phyloP scores from a whole-genome alignment of 2,797 vertebrate genomes.

The Sus cebifrons region DNA sequence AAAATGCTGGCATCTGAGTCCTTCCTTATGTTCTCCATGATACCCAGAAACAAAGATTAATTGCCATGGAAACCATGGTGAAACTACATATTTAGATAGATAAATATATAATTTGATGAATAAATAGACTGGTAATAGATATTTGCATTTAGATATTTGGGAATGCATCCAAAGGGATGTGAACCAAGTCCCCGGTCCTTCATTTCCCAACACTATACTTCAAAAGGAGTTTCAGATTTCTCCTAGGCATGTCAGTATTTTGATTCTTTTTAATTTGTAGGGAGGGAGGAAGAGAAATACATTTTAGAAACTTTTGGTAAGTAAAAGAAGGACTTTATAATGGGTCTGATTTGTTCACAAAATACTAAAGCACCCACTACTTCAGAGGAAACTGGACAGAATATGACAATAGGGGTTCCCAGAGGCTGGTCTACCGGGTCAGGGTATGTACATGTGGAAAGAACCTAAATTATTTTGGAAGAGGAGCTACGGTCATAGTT shows the following conservation, averaged over 20 bases:
- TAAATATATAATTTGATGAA: background rate
- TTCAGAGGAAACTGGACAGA: background rate
- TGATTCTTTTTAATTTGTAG: background rate
- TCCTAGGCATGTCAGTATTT: too few species aligned
- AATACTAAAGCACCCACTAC: background rate
- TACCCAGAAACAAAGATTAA: constrained; percentile 6
- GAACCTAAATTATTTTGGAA: background rate
- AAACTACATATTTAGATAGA: background rate
- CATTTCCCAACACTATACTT: background rate
- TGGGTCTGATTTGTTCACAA: background rate
- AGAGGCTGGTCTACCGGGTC: background rate
- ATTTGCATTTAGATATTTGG: constrained; percentile 50
- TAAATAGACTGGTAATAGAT: constrained; percentile 14
- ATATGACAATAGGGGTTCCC: background rate
- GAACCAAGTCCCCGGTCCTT: background rate
- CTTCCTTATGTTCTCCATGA: background rate
- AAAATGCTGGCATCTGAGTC: background rate
- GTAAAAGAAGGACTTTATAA: background rate
- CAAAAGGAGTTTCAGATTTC: constrained; percentile 21
- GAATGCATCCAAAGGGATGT: background rate
- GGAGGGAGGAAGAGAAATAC: accelerated
- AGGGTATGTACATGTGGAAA: background rate
- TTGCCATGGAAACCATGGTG: background rate
- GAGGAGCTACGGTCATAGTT: background rate
- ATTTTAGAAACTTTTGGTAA: background rate